These are phyloP conservation scores for Deroplatys truncata DNA, from an alignment of 2,888 invertebrate species.

Conservation along the genomic window DNA sequence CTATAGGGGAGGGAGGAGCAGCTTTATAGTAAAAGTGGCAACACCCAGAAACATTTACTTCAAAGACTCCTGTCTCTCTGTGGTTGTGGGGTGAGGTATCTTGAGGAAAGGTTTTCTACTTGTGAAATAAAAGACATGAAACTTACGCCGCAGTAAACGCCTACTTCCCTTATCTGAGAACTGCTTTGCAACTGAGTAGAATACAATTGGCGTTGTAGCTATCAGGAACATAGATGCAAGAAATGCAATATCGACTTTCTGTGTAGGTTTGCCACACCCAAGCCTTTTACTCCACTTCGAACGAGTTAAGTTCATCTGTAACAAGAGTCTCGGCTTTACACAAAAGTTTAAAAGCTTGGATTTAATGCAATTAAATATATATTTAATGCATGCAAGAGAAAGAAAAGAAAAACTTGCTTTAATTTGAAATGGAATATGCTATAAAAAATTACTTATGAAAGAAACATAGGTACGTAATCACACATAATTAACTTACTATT, in stretches of 20 bases:
- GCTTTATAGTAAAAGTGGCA: no score
- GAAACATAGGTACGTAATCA: not conserved
- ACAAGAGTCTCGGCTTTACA: slow-evolving; percentile 26
- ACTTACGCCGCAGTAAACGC: slow-evolving; percentile 41
- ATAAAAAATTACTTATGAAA: no score
- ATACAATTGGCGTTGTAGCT: slow-evolving; percentile 52
- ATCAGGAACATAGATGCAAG: slow-evolving; percentile 52
- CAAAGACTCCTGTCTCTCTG: no score
- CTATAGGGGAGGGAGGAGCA: no score
- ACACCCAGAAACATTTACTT: no score
- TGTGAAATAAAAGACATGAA: slow-evolving; percentile 22
- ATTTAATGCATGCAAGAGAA: no score
- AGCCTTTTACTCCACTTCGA: slow-evolving; percentile 56
- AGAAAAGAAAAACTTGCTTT: no score
- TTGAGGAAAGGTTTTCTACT: slow-evolving; percentile 6
- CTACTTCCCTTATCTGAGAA: slow-evolving; percentile 34
- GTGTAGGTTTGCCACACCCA: slow-evolving; percentile 55
- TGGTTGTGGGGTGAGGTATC: no score
- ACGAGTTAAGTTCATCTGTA: slow-evolving; percentile 63
- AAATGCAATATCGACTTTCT: slow-evolving; percentile 55
- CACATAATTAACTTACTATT: not conserved
- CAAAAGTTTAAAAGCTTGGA: not conserved
- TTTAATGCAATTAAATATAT: no score
- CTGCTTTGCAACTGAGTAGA: slow-evolving; percentile 47
- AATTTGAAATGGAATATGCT: no score